Conservation (phyloP, 2,113 vertebrate species). For the Aythya baeri region DNA sequence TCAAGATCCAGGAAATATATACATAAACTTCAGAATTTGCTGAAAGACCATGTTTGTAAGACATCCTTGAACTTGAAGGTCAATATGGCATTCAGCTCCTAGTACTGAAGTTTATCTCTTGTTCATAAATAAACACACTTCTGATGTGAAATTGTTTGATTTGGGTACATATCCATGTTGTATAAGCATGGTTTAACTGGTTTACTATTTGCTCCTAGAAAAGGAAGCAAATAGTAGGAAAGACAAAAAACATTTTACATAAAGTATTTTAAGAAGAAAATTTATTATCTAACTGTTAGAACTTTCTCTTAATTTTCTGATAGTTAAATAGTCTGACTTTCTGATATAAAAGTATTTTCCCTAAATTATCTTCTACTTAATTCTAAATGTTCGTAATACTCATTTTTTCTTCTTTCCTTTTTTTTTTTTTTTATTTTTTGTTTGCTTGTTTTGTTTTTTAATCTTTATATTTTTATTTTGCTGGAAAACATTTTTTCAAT, state of each 20-base stretch:
- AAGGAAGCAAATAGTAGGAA: neutral
- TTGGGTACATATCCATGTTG: neutral
- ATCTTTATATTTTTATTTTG: neutral
- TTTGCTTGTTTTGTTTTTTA: too few relatives aligned
- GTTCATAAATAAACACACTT: neutral
- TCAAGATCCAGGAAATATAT: neutral
- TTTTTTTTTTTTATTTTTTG: too few relatives aligned
- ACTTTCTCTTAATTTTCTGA: neutral
- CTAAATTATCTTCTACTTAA: neutral
- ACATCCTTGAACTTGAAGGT: neutral
- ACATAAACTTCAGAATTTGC: neutral
- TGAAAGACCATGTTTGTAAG: neutral
- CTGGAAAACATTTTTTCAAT: neutral
- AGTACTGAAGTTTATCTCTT: neutral
- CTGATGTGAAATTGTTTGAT: neutral
- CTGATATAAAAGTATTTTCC: neutral
- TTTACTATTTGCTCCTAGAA: neutral
- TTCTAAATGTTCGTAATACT: neutral
- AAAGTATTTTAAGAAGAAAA: neutral
- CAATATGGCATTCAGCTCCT: neutral
- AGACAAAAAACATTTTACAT: neutral
- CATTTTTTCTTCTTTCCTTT: neutral
- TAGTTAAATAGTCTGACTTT: neutral
- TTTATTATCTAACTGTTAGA: neutral
- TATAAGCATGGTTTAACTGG: neutral